These are phyloP conservation scores for Trichonephila clavata DNA, from an alignment of 1,140 invertebrate species.

Conservation along the genomic window DNA sequence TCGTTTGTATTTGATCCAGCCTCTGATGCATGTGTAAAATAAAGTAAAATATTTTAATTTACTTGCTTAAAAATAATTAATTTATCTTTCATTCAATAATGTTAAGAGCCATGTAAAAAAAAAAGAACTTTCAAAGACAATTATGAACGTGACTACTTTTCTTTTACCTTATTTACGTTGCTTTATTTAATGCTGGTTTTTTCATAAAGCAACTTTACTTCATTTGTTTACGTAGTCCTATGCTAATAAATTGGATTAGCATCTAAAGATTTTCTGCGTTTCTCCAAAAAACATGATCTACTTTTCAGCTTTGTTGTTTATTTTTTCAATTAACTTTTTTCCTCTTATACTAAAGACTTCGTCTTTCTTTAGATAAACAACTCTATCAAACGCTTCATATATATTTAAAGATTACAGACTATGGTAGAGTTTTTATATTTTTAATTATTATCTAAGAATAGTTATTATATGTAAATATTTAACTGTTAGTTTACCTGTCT, in stretches of 20 bases:
- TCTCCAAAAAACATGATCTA: not conserved
- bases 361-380: no score
- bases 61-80: not conserved
- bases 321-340: not conserved
- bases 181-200: not conserved
- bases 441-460: no score
- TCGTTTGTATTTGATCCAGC: no score
- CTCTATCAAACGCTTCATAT: no score
- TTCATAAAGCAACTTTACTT: not conserved
- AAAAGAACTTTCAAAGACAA: not conserved
- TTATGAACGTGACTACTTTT: not conserved
- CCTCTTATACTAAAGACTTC: not conserved
- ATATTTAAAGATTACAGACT: no score
- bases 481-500: no score
- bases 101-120: not conserved
- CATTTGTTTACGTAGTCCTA: not conserved
- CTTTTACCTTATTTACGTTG: not conserved
- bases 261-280: not conserved
- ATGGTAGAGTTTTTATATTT: no score
- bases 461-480: no score
- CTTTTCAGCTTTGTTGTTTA: constrained; percentile 2
- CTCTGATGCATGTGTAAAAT: no score
- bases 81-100: not conserved
- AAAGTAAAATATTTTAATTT: no score
- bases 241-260: constrained; percentile 10